phyloP scores from a whole-genome alignment of 2,797 vertebrate species.

The Zonotrichia albicollis region DNA sequence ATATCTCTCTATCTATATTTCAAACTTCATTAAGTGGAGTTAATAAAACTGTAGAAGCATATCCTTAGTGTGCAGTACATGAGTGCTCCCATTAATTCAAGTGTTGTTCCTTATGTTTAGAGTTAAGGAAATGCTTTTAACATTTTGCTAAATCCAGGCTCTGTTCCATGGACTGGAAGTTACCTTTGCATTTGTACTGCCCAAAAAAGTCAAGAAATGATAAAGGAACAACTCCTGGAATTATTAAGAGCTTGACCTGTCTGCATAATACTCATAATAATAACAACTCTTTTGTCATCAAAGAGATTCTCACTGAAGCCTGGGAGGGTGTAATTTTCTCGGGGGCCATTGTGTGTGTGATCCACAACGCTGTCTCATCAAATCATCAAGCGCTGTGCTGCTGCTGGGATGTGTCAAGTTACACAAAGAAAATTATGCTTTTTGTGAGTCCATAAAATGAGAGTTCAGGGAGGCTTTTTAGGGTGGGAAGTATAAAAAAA shows the following conservation, averaged over 20 bases:
- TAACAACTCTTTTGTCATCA: conserved; percentile 71
- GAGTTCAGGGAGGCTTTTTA: conserved; percentile 67
- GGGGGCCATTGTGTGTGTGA: conserved; percentile 44
- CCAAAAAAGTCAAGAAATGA: conserved; percentile 24
- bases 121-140: background rate
- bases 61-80: background rate
- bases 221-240: conserved; percentile 27
- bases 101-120: background rate
- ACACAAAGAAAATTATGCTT: conserved; percentile 66
- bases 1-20: background rate
- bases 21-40: background rate
- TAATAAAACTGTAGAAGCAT: background rate
- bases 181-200: background rate
- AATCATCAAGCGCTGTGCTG: conserved; percentile 64
- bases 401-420: conserved; percentile 67
- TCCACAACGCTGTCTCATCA: conserved; percentile 62
- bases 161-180: background rate
- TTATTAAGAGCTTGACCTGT: conserved; percentile 50
- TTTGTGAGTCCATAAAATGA: conserved; percentile 67
- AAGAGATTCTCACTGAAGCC: conserved; percentile 50
- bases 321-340: conserved; percentile 60
- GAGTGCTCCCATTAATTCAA: background rate
- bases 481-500: conserved; percentile 5
- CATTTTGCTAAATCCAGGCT: background rate
- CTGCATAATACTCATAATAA: conserved; percentile 58